A percentile compares a stretch with the other conserved stretches of the same genome.
Evolutionary conservation across 2,797 vertebrate genomes (phyloP).

Genomic region (Danio tinwini): DNA sequence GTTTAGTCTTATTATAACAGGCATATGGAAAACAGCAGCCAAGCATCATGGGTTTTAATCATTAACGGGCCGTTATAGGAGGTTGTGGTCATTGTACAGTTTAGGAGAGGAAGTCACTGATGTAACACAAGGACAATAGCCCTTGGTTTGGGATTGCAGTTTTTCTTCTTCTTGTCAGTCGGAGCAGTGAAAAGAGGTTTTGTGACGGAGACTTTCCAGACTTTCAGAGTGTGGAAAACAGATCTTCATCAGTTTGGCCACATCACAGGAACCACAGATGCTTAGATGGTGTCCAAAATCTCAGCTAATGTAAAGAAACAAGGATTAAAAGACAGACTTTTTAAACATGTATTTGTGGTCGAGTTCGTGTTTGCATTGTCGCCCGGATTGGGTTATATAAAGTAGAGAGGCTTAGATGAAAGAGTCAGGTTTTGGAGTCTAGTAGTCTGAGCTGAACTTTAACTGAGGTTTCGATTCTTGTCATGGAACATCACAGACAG

Average conservation of each 20-base stretch:
- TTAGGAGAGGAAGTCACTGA: conserved; percentile 7
- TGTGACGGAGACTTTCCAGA: not conserved
- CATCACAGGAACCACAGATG: conserved; percentile 24
- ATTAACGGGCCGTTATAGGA: not conserved
- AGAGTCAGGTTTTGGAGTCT: conserved; percentile 2
- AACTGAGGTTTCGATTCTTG: conserved; percentile 32
- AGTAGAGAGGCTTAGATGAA: conserved; percentile 3
- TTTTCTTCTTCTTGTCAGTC: conserved; percentile 8
- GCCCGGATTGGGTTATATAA: conserved; percentile 1
- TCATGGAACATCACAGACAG: conserved; percentile 46
- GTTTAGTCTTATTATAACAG: not conserved
- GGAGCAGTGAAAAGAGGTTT: conserved; percentile 7
- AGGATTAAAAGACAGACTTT: not conserved
- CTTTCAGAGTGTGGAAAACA: not conserved
- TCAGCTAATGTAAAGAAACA: conserved; percentile 2
- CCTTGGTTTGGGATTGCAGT: conserved; percentile 21
- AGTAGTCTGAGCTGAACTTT: conserved; percentile 9
- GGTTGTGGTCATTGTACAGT: not conserved
- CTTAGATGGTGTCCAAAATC: conserved; percentile 14
- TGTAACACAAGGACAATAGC: conserved; percentile 34
- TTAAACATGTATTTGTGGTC: conserved; percentile 1
- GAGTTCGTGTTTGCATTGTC: conserved; percentile 10
- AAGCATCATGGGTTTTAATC: conserved; percentile 4
- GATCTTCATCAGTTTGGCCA: conserved; percentile 31
- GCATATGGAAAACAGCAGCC: conserved; percentile 26